Conservation (phyloP, 2,888 invertebrate species). For the Megaustenia siamemsis region DNA sequence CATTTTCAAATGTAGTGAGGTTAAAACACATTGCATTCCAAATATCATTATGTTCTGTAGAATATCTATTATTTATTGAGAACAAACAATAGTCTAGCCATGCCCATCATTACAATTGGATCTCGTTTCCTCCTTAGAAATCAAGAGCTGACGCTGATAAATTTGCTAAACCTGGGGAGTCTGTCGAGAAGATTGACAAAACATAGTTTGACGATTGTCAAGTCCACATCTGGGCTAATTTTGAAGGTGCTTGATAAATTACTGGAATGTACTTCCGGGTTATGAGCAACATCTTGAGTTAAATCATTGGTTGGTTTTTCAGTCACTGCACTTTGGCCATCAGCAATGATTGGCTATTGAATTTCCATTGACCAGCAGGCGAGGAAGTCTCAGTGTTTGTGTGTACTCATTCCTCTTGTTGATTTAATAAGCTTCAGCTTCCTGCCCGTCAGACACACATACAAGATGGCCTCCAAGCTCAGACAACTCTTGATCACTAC, state of each 20-base stretch:
- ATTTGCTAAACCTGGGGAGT: constrained; percentile 76
- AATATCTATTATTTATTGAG: not conserved
- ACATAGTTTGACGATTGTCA: not conserved
- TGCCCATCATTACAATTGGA: not conserved
- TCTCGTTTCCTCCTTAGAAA: constrained; percentile 61
- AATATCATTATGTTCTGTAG: not conserved
- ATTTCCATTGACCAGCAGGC: no score
- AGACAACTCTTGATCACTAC: no score
- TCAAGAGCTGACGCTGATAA: constrained; percentile 70
- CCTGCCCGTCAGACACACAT: no score
- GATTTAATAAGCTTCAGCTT: no score
- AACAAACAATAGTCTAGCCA: not conserved
- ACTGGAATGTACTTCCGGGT: not conserved
- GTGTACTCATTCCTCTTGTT: no score
- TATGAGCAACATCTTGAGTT: not conserved
- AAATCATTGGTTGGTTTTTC: not conserved
- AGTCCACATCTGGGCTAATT: not conserved
- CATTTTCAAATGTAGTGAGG: no score
- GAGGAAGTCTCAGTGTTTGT: no score
- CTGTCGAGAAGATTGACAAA: constrained; percentile 62
- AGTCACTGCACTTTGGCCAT: not conserved
- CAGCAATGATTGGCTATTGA: not conserved
- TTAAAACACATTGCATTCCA: no score
- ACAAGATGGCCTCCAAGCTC: no score
- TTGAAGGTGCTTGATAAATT: not conserved